Conservation (phyloP, 1,140 invertebrate genomes). For the Apis dorsata region DNA sequence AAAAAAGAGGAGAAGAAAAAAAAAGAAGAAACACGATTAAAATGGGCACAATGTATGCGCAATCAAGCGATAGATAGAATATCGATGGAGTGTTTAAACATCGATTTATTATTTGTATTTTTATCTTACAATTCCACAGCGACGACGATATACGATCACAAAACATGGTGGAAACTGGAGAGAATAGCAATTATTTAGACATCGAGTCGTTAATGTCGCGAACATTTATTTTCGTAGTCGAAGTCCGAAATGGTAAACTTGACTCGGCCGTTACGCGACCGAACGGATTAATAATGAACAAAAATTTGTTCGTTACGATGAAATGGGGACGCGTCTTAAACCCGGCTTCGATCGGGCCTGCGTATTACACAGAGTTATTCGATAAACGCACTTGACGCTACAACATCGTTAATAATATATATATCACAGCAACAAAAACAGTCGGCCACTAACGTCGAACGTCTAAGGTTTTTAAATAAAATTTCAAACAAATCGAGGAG, state of each 20-base stretch:
- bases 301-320: neutral
- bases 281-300: conserved; percentile 8
- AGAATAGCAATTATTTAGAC: conserved; percentile 17
- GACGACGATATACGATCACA: conserved; percentile 60
- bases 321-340: neutral
- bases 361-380: neutral
- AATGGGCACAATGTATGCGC: neutral
- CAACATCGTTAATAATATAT: conserved; percentile 38
- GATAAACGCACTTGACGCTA: conserved; percentile 50
- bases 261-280: neutral
- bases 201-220: conserved; percentile 37
- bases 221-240: conserved; percentile 25
- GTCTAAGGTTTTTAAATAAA: no score
- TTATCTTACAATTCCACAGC: conserved; percentile 62
- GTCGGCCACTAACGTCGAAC: conserved; percentile 59
- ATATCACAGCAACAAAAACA: conserved; percentile 68
- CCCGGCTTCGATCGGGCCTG: neutral
- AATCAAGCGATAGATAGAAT: conserved; percentile 31
- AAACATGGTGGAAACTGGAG: conserved; percentile 49
- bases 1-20: neutral
- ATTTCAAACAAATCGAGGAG: neutral
- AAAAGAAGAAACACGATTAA: neutral
- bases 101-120: conserved; percentile 67
- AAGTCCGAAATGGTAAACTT: neutral
- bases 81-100: conserved; percentile 54